A percentile compares a stretch with the other conserved stretches of the same genome.
Conservation (phyloP, 2,797 vertebrate genomes). For the Platyrinchus mystaceus region DNA sequence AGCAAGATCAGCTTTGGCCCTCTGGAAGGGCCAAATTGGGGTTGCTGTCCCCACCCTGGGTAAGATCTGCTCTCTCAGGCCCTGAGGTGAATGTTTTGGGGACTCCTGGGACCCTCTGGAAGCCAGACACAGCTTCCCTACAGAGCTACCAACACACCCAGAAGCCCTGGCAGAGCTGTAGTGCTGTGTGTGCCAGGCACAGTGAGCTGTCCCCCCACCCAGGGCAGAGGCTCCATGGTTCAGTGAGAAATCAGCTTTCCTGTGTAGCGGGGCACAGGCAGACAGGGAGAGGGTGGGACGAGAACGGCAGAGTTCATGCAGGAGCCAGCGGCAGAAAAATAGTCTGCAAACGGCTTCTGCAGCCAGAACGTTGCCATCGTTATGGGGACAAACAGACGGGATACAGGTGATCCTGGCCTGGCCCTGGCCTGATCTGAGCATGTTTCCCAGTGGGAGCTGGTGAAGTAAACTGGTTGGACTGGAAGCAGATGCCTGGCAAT, state of each 20-base stretch:
- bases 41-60: not conserved
- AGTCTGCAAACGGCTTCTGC: not conserved
- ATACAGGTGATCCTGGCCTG: slow-evolving; percentile 14
- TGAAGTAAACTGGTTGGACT: not conserved
- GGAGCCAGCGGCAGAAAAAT: slow-evolving; percentile 49
- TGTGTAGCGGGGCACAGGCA: slow-evolving; percentile 10
- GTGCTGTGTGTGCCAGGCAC: not conserved
- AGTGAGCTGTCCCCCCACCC: not conserved
- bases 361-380: slow-evolving; percentile 39
- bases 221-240: not conserved
- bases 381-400: slow-evolving; percentile 36
- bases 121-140: not conserved
- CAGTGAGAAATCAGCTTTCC: not conserved
- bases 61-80: not conserved
- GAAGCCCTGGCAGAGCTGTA: not conserved
- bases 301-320: not conserved
- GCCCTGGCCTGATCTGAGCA: not conserved
- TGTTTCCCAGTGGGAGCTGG: not conserved
- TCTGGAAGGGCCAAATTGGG: not conserved
- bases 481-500: not conserved
- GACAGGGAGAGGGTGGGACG: slow-evolving; percentile 59
- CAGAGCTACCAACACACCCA: not conserved
- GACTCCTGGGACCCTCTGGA: not conserved
- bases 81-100: not conserved
- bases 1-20: not conserved